A percentile compares a stretch with the other conserved stretches of the same genome.
phyloP scores from a whole-genome alignment of 2,797 vertebrate genomes.

The Enteromius viviparus region DNA sequence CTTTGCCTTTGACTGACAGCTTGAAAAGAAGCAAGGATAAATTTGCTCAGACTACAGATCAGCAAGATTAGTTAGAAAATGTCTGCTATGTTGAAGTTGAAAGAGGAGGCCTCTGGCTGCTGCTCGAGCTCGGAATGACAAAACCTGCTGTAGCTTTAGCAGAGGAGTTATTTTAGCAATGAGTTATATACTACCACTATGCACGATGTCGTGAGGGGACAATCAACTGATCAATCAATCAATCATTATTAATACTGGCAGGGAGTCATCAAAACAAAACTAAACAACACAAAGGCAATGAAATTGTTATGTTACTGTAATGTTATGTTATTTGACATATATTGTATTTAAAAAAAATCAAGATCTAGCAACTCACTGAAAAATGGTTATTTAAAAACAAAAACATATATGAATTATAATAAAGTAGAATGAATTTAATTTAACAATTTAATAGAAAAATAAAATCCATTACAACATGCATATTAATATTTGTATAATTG shows the following conservation, averaged over 20 bases:
- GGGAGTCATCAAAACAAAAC: neutral
- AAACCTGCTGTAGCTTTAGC: constrained; percentile 6
- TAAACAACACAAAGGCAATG: no score
- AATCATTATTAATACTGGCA: neutral
- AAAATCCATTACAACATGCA: no score
- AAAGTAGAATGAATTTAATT: neutral
- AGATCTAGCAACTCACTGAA: neutral
- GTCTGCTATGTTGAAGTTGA: constrained; percentile 39
- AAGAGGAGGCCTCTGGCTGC: constrained; percentile 20
- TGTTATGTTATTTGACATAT: no score
- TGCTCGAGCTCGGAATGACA: neutral
- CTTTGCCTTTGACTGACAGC: constrained; percentile 35
- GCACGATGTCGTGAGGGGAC: neutral
- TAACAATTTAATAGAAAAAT: no score
- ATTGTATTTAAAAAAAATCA: no score
- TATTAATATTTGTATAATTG: no score
- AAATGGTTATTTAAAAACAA: neutral
- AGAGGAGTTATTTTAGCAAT: neutral
- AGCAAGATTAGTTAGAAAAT: constrained; percentile 51
- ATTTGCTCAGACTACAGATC: constrained; percentile 43
- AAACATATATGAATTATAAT: neutral
- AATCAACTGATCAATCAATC: neutral
- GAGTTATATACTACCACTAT: neutral
- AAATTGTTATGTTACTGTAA: no score
- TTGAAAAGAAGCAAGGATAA: constrained; percentile 32